phyloP scores from a whole-genome alignment of 2,797 vertebrate genomes.

The Dendrocincla tyrannina region DNA sequence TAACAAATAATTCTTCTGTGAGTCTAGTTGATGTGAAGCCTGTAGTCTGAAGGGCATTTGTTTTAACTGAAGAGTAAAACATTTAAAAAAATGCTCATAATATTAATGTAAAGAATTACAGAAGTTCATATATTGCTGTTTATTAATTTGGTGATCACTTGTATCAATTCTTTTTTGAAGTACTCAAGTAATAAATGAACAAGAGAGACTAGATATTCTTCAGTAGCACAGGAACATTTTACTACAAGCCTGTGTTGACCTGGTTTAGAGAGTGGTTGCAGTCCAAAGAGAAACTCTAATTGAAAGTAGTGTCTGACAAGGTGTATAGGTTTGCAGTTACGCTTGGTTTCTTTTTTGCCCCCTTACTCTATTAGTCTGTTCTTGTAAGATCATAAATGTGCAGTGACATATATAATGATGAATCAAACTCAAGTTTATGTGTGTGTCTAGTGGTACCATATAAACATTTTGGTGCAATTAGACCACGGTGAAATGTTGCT shows the following conservation, averaged over 20 bases:
- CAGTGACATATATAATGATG: background rate
- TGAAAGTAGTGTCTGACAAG: background rate
- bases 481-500: background rate
- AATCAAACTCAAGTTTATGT: background rate
- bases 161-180: background rate
- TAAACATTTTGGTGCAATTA: background rate
- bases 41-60: background rate
- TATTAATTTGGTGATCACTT: background rate
- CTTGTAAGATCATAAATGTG: background rate
- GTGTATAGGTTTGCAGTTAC: background rate
- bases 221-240: background rate
- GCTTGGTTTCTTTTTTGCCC: background rate
- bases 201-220: background rate
- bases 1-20: background rate
- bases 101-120: background rate
- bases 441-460: too few relatives aligned
- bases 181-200: background rate
- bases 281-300: background rate
- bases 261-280: background rate
- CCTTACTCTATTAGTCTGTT: background rate
- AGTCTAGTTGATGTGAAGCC: background rate
- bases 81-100: background rate
- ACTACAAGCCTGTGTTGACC: fast-evolving
- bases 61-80: background rate
- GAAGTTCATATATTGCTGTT: background rate